These are phyloP conservation scores for Galeopterus variegatus DNA, from an alignment of 2,113 vertebrate species.

Conservation along the genomic window DNA sequence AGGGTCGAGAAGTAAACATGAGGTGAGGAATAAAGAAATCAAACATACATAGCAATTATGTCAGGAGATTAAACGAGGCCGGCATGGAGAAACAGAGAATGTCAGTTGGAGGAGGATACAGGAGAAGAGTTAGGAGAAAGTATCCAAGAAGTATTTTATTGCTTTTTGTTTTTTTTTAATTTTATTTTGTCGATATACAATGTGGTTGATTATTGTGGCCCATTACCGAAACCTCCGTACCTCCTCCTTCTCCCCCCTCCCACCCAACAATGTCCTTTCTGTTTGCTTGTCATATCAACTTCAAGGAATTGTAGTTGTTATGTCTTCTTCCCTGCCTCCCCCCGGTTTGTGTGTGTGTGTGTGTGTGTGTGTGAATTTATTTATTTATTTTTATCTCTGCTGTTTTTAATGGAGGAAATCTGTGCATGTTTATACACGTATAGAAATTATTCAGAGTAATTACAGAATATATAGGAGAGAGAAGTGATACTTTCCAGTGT, in stretches of 20 bases:
- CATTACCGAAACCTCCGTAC: no score
- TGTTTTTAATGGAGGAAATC: background rate
- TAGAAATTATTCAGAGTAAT: background rate
- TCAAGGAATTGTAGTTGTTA: no score
- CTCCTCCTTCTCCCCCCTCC: no score
- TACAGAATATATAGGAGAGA: background rate
- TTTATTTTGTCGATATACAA: no score
- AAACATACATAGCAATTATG: background rate
- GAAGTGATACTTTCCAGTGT: background rate
- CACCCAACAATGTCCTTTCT: no score
- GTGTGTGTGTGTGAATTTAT: no score
- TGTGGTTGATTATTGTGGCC: no score
- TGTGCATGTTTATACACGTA: background rate
- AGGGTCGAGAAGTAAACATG: background rate
- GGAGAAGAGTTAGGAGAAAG: background rate
- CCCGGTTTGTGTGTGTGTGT: no score
- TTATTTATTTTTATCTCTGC: no score
- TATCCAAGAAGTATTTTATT: background rate
- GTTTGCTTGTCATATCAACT: no score
- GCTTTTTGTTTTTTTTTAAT: no score
- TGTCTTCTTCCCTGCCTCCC: no score
- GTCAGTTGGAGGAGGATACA: fast-evolving
- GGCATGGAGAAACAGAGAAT: background rate
- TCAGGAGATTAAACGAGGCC: background rate
- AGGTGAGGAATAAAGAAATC: background rate